Evolutionary conservation across 2,888 invertebrate species (phyloP).

Genomic region (Tineola bisselliella): DNA sequence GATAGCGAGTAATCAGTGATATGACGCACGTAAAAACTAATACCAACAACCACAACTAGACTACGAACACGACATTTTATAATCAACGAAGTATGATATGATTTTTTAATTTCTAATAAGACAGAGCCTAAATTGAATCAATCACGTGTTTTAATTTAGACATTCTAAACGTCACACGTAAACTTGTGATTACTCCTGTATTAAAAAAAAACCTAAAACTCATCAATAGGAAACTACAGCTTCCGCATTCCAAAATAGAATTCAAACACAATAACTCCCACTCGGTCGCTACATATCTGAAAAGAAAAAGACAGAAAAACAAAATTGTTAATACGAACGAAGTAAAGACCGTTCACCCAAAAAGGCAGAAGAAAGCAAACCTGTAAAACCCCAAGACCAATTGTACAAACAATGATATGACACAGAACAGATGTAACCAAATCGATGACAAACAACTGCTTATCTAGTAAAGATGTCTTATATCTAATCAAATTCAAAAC

Average conservation of each 20-base stretch:
- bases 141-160: too few relatives aligned
- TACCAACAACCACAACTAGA: background rate
- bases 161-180: too few relatives aligned
- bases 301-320: slow-evolving; percentile 54
- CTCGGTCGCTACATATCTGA: slow-evolving; percentile 31
- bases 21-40: background rate
- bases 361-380: slow-evolving; percentile 29
- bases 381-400: slow-evolving; percentile 22
- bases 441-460: background rate
- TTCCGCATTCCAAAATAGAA: too few relatives aligned
- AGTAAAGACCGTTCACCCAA: slow-evolving; percentile 42
- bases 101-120: too few relatives aligned
- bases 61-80: background rate
- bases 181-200: too few relatives aligned
- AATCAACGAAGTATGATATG: background rate
- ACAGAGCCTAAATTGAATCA: too few relatives aligned
- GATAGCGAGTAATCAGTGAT: background rate
- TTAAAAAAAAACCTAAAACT: too few relatives aligned
- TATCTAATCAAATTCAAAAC: too few relatives aligned
- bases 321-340: slow-evolving; percentile 41
- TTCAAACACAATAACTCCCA: slow-evolving; percentile 17
- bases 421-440: background rate
- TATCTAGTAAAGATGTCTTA: too few relatives aligned
- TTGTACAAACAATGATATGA: slow-evolving; percentile 33
- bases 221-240: too few relatives aligned